A percentile compares a stretch with the other conserved stretches of the same genome.
Evolutionary conservation across 2,888 invertebrate species (phyloP).

Genomic region (Mantis religiosa): DNA sequence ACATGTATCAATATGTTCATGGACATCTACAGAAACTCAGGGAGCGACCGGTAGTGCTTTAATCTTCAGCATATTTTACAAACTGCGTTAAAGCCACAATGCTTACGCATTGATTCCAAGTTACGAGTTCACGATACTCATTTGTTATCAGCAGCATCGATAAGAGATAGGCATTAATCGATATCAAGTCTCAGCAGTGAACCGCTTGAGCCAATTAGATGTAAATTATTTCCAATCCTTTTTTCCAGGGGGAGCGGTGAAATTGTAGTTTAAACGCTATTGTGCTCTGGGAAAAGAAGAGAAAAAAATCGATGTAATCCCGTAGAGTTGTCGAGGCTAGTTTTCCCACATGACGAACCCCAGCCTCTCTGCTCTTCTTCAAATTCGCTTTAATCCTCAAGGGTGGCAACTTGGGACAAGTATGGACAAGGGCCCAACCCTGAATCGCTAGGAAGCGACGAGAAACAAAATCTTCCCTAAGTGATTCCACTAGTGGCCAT

Average conservation of each 20-base stretch:
- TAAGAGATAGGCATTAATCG: not conserved
- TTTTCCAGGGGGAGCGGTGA: not conserved
- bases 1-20: too few relatives aligned
- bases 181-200: not conserved
- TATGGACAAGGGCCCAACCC: not conserved
- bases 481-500: not conserved
- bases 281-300: not conserved
- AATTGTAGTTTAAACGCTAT: not conserved
- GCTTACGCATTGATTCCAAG: too few relatives aligned
- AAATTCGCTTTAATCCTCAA: not conserved
- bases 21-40: too few relatives aligned
- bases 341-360: not conserved
- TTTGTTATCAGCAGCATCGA: not conserved
- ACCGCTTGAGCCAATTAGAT: not conserved
- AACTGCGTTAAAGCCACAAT: too few relatives aligned
- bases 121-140: too few relatives aligned
- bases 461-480: not conserved
- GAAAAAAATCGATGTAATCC: not conserved
- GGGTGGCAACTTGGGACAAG: not conserved
- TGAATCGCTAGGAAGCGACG: not conserved
- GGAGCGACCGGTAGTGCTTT: too few relatives aligned
- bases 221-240: not conserved
- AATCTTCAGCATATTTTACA: too few relatives aligned
- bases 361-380: not conserved
- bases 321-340: not conserved